Evolutionary conservation across 1,140 invertebrate genomes (phyloP).

Genomic region (Hormaphis cornu): DNA sequence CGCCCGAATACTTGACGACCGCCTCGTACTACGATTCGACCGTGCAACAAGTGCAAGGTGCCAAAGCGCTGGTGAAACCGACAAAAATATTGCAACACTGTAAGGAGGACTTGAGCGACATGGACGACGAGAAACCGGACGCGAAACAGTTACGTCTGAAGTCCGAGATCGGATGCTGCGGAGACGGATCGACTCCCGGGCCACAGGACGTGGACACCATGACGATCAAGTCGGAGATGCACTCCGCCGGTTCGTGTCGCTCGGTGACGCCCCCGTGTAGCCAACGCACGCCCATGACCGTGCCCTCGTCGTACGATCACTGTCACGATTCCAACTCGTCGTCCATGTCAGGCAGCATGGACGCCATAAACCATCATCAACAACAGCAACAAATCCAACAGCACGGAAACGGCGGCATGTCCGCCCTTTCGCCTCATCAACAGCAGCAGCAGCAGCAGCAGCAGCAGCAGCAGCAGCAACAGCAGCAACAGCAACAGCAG

Average conservation of each 20-base stretch:
- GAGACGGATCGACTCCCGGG: neutral
- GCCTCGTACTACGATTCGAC: neutral
- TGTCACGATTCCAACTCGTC: slow-evolving; percentile 61
- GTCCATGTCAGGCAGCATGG: slow-evolving; percentile 58
- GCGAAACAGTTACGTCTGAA: slow-evolving; percentile 33
- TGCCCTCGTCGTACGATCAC: slow-evolving; percentile 45
- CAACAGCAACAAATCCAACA: slow-evolving; percentile 42
- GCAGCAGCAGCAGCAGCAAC: slow-evolving; percentile 39
- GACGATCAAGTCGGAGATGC: slow-evolving; percentile 30
- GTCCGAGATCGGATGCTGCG: slow-evolving; percentile 31
- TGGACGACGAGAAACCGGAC: slow-evolving; percentile 29
- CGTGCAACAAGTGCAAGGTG: neutral
- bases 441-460: slow-evolving; percentile 41
- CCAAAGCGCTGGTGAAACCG: slow-evolving; percentile 46
- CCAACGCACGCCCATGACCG: slow-evolving; percentile 40
- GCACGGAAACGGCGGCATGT: slow-evolving; percentile 42
- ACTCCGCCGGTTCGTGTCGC: slow-evolving; percentile 11
- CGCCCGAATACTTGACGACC: slow-evolving; percentile 21
- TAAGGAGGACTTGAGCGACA: slow-evolving; percentile 8
- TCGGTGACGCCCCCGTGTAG: slow-evolving; percentile 20
- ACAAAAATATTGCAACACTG: slow-evolving; percentile 47
- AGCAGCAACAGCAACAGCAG: slow-evolving; percentile 43
- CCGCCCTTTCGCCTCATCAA: slow-evolving; percentile 41
- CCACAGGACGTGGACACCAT: neutral
- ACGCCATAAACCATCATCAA: slow-evolving; percentile 50